Evolutionary conservation across 2,113 vertebrate genomes (phyloP).

Genomic region (Salvelinus namaycush): DNA sequence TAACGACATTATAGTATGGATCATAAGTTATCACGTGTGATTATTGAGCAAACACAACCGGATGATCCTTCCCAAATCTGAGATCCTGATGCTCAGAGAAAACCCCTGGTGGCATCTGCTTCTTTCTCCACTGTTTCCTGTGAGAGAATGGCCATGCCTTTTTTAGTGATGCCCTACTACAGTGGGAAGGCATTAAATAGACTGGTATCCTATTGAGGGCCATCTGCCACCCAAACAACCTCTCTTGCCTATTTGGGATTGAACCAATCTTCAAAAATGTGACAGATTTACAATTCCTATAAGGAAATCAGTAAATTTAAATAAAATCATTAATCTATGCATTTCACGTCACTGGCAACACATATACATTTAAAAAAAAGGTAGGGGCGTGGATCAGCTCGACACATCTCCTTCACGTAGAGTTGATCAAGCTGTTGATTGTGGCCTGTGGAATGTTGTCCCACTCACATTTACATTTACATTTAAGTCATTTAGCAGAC

Average conservation of each 20-base stretch:
- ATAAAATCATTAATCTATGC: no score
- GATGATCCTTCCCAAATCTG: background rate
- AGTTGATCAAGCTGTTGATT: no score
- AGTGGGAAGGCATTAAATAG: slow-evolving; percentile 8
- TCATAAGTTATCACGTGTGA: background rate
- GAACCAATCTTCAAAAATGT: background rate
- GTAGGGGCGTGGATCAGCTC: no score
- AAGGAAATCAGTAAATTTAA: no score
- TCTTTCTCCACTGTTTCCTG: background rate
- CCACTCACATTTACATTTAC: no score
- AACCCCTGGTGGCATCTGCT: background rate
- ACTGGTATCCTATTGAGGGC: slow-evolving; percentile 1
- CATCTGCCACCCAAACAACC: slow-evolving; percentile 4
- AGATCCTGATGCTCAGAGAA: background rate
- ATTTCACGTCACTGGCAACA: no score
- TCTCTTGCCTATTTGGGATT: background rate
- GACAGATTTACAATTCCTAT: no score
- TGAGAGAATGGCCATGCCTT: background rate
- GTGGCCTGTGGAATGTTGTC: no score
- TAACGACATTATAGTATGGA: background rate
- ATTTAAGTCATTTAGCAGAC: no score
- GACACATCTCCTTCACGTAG: no score
- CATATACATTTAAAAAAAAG: no score
- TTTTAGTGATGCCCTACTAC: background rate
- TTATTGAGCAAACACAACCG: background rate